Conservation (phyloP, 2,113 vertebrate species). For the Gasterosteus aculeatus region DNA sequence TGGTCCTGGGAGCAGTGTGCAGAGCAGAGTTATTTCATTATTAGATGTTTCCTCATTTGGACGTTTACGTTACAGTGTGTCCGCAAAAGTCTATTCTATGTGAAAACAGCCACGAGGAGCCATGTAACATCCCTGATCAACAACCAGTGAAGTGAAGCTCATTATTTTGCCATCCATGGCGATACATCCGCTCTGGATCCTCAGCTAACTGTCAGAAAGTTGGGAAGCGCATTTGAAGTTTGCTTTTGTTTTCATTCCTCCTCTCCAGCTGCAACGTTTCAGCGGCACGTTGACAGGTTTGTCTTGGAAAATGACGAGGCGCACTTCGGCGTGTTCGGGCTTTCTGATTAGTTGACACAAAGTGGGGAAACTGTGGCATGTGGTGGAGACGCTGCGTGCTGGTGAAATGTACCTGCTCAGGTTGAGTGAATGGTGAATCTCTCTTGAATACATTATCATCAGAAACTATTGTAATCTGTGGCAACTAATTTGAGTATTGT, state of each 20-base stretch:
- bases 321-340: slow-evolving; percentile 56
- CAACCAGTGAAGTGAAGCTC: slow-evolving; percentile 58
- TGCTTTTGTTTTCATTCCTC: slow-evolving; percentile 58
- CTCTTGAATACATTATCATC: background rate
- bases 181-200: slow-evolving; percentile 24
- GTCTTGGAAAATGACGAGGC: slow-evolving; percentile 59
- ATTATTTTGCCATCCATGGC: slow-evolving; percentile 60
- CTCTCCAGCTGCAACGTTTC: slow-evolving; percentile 35
- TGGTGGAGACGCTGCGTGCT: slow-evolving; percentile 35
- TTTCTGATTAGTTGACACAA: slow-evolving; percentile 66
- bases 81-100: slow-evolving; percentile 14
- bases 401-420: slow-evolving; percentile 45
- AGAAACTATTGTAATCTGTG: background rate
- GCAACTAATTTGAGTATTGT: background rate
- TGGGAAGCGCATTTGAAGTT: slow-evolving; percentile 65
- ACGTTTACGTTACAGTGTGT: background rate
- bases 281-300: slow-evolving; percentile 55
- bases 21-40: slow-evolving; percentile 2
- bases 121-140: slow-evolving; percentile 27
- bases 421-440: slow-evolving; percentile 26
- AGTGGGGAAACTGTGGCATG: slow-evolving; percentile 51
- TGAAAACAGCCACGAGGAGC: slow-evolving; percentile 38
- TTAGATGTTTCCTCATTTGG: background rate
- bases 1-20: background rate
- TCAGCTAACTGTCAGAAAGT: slow-evolving; percentile 67